Conservation (phyloP, 1,140 invertebrate species). For the Battus philenor region DNA sequence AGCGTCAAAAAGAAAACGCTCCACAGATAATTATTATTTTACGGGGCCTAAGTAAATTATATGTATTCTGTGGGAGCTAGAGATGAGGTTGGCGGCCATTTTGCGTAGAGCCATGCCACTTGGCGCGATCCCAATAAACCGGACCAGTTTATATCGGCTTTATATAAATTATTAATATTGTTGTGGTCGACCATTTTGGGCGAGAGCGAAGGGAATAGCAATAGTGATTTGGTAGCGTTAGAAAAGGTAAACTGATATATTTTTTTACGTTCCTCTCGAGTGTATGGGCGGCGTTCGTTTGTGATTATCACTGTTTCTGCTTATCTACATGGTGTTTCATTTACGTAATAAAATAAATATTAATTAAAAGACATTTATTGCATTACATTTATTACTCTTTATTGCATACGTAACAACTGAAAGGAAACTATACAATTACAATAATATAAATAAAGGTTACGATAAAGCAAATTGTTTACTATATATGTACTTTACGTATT, state of each 20-base stretch:
- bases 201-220: conserved; percentile 27
- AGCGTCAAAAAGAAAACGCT: conserved; percentile 25
- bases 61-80: conserved; percentile 30
- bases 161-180: conserved; percentile 32
- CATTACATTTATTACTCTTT: no score
- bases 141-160: conserved; percentile 27
- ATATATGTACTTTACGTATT: no score
- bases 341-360: neutral
- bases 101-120: conserved; percentile 19
- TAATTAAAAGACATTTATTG: no score
- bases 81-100: conserved; percentile 19
- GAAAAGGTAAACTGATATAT: conserved; percentile 24
- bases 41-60: conserved; percentile 44
- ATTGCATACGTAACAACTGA: no score
- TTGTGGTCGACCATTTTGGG: conserved; percentile 33
- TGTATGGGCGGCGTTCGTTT: conserved; percentile 28
- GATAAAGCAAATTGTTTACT: no score
- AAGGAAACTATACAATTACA: no score
- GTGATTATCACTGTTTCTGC: conserved; percentile 14
- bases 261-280: conserved; percentile 10
- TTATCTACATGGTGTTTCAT: conserved; percentile 19
- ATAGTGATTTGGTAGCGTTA: conserved; percentile 28
- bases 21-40: conserved; percentile 47
- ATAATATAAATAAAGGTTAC: no score
- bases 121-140: conserved; percentile 3